phyloP scores from a whole-genome alignment of 1,140 invertebrate species.

The Plutomurus gul region DNA sequence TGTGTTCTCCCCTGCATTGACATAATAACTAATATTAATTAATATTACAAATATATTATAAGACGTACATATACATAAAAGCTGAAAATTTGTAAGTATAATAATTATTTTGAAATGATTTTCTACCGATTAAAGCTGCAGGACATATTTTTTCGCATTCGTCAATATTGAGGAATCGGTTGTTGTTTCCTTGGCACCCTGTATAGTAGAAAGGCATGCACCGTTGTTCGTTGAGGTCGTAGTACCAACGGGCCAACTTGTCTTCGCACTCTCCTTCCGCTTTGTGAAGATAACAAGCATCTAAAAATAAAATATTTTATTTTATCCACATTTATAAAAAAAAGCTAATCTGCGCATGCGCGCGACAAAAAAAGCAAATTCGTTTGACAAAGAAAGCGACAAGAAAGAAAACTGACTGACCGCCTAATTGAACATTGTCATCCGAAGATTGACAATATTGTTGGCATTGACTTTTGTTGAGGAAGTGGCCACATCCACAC shows the following conservation, averaged over 20 bases:
- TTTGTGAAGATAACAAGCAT: constrained; percentile 78
- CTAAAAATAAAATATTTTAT: constrained; percentile 56
- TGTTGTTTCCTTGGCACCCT: constrained; percentile 87
- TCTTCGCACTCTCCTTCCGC: constrained; percentile 79
- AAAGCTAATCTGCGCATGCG: neutral
- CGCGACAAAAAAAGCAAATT: neutral
- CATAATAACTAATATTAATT: neutral
- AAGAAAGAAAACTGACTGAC: neutral
- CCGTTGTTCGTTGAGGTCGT: constrained; percentile 78
- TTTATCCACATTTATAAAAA: neutral
- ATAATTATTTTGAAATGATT: neutral
- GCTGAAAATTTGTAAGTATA: too few species aligned
- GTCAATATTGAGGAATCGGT: constrained; percentile 78
- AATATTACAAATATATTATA: neutral
- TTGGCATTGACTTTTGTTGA: neutral
- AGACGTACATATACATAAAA: too few species aligned
- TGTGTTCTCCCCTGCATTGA: constrained; percentile 68
- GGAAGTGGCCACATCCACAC: neutral
- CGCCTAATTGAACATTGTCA: neutral
- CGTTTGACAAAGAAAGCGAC: neutral
- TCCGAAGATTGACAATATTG: neutral
- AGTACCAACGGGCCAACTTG: constrained; percentile 80
- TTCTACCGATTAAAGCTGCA: constrained; percentile 70
- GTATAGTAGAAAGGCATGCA: constrained; percentile 93
- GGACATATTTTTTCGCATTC: constrained; percentile 82